These are phyloP conservation scores for Gorsachius goisagi DNA, from an alignment of 2,113 vertebrate genomes.

Conservation along the genomic window DNA sequence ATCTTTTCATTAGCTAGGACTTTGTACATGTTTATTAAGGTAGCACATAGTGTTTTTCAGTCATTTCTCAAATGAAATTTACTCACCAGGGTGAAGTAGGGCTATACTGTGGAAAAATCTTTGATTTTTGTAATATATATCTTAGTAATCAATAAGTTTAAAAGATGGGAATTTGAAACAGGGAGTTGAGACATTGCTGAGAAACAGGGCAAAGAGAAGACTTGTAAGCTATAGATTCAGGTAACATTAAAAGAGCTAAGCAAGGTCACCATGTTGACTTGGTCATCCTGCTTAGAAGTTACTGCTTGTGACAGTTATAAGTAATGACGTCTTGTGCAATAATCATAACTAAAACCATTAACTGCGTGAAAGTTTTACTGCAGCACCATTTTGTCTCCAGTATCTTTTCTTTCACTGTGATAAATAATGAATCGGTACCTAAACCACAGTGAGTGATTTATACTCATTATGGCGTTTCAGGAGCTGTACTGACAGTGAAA, in stretches of 20 bases:
- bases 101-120: not conserved
- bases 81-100: not conserved
- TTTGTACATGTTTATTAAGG: not conserved
- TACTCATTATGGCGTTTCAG: slow-evolving; percentile 2
- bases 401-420: not conserved
- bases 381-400: not conserved
- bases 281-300: not conserved
- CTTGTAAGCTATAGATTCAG: not conserved
- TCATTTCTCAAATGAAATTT: not conserved
- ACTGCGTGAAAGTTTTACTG: not conserved
- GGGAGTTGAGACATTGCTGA: not conserved
- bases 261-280: not conserved
- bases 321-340: not conserved
- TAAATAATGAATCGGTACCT: slow-evolving; percentile 31
- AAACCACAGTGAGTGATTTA: slow-evolving; percentile 27
- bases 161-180: not conserved
- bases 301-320: not conserved
- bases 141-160: not conserved
- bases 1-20: not conserved
- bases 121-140: not conserved
- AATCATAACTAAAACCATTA: slow-evolving; percentile 28
- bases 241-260: not conserved
- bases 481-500: not conserved
- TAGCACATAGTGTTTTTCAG: not conserved
- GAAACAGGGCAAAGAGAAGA: not conserved